A percentile compares a stretch with the other conserved stretches of the same genome.
Conservation (phyloP, 2,113 vertebrate species). For the Lichenostomus cassidix region DNA sequence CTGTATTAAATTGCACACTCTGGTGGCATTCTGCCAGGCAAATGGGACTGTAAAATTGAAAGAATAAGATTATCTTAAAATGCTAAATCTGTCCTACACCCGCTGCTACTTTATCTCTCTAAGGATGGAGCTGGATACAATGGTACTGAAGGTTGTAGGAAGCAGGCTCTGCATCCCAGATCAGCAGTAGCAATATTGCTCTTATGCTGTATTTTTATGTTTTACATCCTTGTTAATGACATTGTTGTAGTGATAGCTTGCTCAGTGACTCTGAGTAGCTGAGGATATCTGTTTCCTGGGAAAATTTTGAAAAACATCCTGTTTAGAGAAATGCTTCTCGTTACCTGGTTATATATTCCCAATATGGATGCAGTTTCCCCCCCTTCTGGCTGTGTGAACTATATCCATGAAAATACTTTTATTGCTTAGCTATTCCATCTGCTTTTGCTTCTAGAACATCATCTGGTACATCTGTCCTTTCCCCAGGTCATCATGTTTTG, state of each 20-base stretch:
- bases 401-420: neutral
- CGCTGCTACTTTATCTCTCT: neutral
- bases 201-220: neutral
- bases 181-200: neutral
- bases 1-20: constrained; percentile 35
- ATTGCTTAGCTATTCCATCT: neutral
- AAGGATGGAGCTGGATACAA: neutral
- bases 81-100: neutral
- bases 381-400: neutral
- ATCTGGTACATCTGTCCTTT: neutral
- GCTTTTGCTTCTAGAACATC: neutral
- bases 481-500: neutral
- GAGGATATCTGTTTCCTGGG: neutral
- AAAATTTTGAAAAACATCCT: neutral
- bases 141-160: neutral
- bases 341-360: neutral
- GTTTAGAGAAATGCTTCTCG: neutral
- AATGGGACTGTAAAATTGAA: neutral
- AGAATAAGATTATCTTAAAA: constrained; percentile 9
- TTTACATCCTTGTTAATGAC: neutral
- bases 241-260: neutral
- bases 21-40: constrained; percentile 18
- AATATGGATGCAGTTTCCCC: neutral
- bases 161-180: neutral
- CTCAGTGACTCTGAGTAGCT: neutral